phyloP scores from a whole-genome alignment of 2,113 vertebrate genomes.

The Rana temporaria region DNA sequence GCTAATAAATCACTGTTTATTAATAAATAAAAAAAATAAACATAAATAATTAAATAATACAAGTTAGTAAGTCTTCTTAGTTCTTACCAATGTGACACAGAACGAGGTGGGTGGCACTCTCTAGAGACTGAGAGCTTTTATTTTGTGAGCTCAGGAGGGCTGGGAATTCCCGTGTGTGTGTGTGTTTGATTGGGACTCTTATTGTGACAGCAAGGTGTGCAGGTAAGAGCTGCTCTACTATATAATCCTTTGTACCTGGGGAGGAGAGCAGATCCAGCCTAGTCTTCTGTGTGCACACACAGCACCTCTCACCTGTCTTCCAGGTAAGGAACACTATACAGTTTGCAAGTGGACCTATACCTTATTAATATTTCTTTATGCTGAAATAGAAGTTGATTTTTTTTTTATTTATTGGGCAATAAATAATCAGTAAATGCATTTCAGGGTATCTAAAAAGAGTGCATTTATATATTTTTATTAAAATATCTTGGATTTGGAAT shows the following conservation, averaged over 20 bases:
- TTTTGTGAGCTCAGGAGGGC: conserved; percentile 6
- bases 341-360: no score
- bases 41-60: no score
- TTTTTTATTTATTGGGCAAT: no score
- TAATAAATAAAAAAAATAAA: no score
- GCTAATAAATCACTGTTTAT: no score
- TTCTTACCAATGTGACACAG: neutral
- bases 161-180: conserved; percentile 47
- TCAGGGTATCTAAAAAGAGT: no score
- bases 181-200: conserved; percentile 41
- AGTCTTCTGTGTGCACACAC: neutral
- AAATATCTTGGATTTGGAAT: no score
- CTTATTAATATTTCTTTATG: no score
- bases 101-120: conserved; percentile 29
- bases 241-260: conserved; percentile 38
- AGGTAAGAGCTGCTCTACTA: conserved; percentile 30
- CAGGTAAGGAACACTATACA: neutral
- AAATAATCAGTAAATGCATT: no score
- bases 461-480: no score
- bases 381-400: no score
- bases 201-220: conserved; percentile 45
- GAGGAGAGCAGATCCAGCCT: neutral
- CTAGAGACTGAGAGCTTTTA: conserved; percentile 32
- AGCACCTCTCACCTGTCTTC: neutral
- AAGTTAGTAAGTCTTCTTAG: no score